Evolutionary conservation across 2,888 invertebrate genomes (phyloP), one percentile per base, ranked within the genome.

Genomic region (Leptinotarsa rubiginosa): DNA sequence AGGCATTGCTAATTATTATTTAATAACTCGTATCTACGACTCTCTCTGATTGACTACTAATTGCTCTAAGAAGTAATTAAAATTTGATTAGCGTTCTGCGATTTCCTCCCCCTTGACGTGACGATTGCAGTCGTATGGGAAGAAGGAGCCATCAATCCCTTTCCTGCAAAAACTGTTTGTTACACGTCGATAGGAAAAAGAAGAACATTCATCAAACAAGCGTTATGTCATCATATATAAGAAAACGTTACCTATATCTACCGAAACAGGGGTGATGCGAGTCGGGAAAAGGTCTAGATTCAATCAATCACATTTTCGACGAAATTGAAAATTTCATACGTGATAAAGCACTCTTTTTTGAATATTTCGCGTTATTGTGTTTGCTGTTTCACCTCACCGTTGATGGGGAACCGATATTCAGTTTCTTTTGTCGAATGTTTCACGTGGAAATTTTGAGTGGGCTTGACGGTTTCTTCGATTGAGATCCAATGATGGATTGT

Each of bases 21-120:
- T 88, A 87, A 87, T 88, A 87, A 87, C 87, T 84, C 80, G 78
- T 81, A 84, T 83, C 82, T 81, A 80, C 83, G 82, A 83, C 81
- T 83, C 84, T 81, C 84, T 80, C 85, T 87, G 88, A 88, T 88
- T 87, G 87, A 87, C 87, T 87, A 84, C 85, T 88, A 87, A 87
- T 87, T 87, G 86, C 86, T 84, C 81, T 79, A 81, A 84, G 87
- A 84, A 80, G 84, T 87, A 87, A 88, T 88, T 87, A 87, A 87
- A 87, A 84, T 87, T 87, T 87, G 85, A 87, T 87, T 85, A 74
- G 69, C 47, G 62, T 41, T 62, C 13, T 41, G 18, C 41, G 41
- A 62, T 62, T 62, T 41, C 3, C 41, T 18, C 16, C 62, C 62
- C 18, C 31, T 12, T 31, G n/a, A 41, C 56, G 25, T 31, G 62